Percentiles rank a stretch among this genome's conserved stretches.
Conservation (phyloP, 2,888 invertebrate species). For the Coelogynopora nodosa region DNA sequence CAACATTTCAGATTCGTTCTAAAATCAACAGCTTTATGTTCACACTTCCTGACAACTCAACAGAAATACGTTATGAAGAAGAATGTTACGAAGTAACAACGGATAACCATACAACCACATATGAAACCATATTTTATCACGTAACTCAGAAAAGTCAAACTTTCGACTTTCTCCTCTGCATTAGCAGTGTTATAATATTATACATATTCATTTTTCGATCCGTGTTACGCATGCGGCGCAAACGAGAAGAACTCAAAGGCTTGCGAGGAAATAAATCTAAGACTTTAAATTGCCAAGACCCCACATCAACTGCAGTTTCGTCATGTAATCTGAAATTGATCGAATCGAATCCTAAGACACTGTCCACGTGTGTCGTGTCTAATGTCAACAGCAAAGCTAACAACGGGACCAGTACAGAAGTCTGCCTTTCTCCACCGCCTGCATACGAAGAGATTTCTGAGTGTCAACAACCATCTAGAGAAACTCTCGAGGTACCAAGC, state of each 20-base stretch:
- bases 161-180: conserved; percentile 55
- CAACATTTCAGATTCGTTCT: conserved; percentile 33
- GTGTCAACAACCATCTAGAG: neutral
- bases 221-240: conserved; percentile 51
- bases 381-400: neutral
- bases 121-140: conserved; percentile 33
- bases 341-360: neutral
- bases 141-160: conserved; percentile 54
- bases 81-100: conserved; percentile 30
- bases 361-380: neutral
- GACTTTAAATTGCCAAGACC: neutral
- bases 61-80: neutral
- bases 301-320: neutral
- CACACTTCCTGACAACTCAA: neutral
- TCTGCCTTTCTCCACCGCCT: neutral
- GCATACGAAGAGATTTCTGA: neutral
- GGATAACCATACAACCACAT: conserved; percentile 24
- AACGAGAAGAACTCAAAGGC: conserved; percentile 30
- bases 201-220: conserved; percentile 58
- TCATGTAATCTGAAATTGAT: neutral
- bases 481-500: neutral
- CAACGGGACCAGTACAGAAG: neutral
- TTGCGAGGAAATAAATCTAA: neutral
- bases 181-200: conserved; percentile 57
- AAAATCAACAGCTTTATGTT: neutral